phyloP scores from a whole-genome alignment of 2,888 invertebrate species.

The Eledone cirrhosa region DNA sequence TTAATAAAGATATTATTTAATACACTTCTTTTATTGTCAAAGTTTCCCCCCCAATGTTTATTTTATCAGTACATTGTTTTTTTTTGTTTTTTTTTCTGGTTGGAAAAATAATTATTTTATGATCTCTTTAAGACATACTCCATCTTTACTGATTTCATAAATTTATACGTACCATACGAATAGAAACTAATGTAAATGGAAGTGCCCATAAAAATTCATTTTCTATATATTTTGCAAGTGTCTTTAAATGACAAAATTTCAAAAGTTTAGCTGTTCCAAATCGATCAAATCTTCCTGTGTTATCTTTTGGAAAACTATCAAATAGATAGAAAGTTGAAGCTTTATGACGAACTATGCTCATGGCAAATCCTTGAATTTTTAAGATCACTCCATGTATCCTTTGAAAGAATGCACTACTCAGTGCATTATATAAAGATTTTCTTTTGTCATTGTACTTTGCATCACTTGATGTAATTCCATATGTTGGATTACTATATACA shows the following conservation, averaged over 20 bases:
- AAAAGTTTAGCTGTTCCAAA: background rate
- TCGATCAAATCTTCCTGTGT: background rate
- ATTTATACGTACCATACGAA: background rate
- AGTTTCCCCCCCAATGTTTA: too few relatives aligned
- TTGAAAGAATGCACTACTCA: background rate
- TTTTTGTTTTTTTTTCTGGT: too few relatives aligned
- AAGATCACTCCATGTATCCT: conserved; percentile 11
- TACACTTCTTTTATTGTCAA: too few relatives aligned
- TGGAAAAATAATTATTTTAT: too few relatives aligned
- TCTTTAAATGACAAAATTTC: conserved; percentile 12
- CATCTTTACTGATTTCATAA: background rate
- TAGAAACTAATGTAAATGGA: background rate
- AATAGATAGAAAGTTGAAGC: background rate
- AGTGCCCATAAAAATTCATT: conserved; percentile 15
- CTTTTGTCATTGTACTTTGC: too few relatives aligned
- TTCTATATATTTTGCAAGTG: conserved; percentile 1
- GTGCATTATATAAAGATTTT: background rate
- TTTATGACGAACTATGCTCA: background rate
- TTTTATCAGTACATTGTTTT: too few relatives aligned
- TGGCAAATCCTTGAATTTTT: background rate
- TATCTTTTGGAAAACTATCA: conserved; percentile 2
- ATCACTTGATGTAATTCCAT: background rate
- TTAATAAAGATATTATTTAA: too few relatives aligned
- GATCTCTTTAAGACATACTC: too few relatives aligned
- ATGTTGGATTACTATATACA: background rate